These are phyloP conservation scores for Hirudo medicinalis DNA, from an alignment of 1,140 invertebrate genomes.

Conservation along the genomic window DNA sequence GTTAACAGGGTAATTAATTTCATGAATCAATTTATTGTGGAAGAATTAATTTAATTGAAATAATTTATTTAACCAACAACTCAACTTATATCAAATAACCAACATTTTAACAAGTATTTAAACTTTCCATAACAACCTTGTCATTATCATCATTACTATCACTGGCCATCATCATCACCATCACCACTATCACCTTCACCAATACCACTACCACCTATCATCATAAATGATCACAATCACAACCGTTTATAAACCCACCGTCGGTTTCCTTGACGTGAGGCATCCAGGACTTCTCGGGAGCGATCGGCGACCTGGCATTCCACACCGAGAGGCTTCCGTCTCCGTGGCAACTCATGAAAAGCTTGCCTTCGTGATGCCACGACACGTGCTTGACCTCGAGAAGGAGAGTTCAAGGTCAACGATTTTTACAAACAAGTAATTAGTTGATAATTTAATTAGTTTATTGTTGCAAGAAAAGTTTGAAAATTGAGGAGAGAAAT, in stretches of 20 bases:
- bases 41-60: no score
- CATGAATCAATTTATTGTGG: no score
- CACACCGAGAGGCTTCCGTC: constrained; percentile 17
- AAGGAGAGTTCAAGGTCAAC: no score
- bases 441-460: no score
- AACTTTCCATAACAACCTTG: background rate
- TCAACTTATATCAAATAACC: no score
- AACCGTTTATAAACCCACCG: background rate
- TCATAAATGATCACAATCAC: background rate
- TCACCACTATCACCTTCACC: background rate
- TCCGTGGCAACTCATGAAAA: constrained; percentile 21
- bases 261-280: constrained; percentile 12
- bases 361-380: constrained; percentile 20
- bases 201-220: background rate
- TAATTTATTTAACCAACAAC: no score
- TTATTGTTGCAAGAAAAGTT: no score
- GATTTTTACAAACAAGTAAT: no score
- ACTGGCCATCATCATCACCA: background rate
- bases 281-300: constrained; percentile 4
- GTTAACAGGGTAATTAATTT: no score
- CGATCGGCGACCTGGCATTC: background rate
- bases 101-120: no score
- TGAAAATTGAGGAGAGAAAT: no score
- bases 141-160: background rate
- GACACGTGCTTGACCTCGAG: background rate